These are phyloP conservation scores for Hypsibius dujardini DNA, from an alignment of 1,140 invertebrate genomes.

Conservation along the genomic window DNA sequence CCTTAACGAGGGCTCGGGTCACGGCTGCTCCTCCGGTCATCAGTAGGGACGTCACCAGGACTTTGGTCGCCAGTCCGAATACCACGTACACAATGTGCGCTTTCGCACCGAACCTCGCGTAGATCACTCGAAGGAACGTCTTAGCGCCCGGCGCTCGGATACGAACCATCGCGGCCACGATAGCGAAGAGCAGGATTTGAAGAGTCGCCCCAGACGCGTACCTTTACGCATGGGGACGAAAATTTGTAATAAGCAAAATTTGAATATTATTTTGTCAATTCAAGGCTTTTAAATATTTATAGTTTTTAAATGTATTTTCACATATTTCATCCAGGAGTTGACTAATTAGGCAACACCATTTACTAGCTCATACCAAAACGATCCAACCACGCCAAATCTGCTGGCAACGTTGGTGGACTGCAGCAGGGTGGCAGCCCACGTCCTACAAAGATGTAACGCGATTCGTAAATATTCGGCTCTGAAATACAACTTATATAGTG, in stretches of 20 bases:
- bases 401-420: slow-evolving; percentile 33
- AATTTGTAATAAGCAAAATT: too few relatives aligned
- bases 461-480: too few relatives aligned
- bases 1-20: slow-evolving; percentile 22
- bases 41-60: slow-evolving; percentile 33
- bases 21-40: slow-evolving; percentile 30
- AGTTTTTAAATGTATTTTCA: too few relatives aligned
- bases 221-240: background rate
- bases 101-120: slow-evolving; percentile 30
- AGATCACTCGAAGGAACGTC: slow-evolving; percentile 33
- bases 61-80: slow-evolving; percentile 34
- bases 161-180: slow-evolving; percentile 32
- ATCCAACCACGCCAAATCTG: slow-evolving; percentile 33
- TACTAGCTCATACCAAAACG: slow-evolving; percentile 28
- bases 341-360: too few relatives aligned
- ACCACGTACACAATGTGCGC: slow-evolving; percentile 31
- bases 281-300: too few relatives aligned
- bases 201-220: slow-evolving; percentile 34
- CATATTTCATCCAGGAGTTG: too few relatives aligned
- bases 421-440: slow-evolving; percentile 35
- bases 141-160: slow-evolving; percentile 33
- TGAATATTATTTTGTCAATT: too few relatives aligned
- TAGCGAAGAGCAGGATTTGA: slow-evolving; percentile 34
- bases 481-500: background rate
- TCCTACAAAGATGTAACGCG: slow-evolving; percentile 29